These are phyloP conservation scores for Piliocolobus tephrosceles DNA, from an alignment of 2,113 vertebrate genomes.

Conservation along the genomic window DNA sequence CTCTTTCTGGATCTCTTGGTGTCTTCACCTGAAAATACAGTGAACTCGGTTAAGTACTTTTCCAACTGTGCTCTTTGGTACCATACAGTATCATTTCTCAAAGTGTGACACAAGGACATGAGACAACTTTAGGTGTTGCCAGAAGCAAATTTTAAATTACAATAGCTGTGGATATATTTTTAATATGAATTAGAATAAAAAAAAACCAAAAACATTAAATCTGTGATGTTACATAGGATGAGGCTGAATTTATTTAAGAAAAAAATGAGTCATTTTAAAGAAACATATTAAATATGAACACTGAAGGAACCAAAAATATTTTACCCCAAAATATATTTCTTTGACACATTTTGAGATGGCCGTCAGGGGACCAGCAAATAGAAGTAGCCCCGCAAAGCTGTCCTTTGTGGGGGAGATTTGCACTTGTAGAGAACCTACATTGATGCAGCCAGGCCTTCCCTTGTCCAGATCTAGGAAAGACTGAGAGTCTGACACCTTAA, in stretches of 20 bases:
- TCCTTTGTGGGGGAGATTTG: not conserved
- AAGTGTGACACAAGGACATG: not conserved
- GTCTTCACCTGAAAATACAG: not conserved
- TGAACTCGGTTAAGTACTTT: conserved; percentile 3
- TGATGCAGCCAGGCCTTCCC: not conserved
- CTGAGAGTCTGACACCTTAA: not conserved
- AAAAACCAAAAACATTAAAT: not conserved
- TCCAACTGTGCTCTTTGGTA: not conserved
- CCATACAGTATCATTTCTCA: not conserved
- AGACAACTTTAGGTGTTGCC: not conserved
- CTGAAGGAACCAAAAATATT: not conserved
- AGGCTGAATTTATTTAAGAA: conserved; percentile 28
- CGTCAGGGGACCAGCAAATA: not conserved
- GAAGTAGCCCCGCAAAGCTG: not conserved
- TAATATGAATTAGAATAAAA: conserved; percentile 43
- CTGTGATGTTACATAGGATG: not conserved
- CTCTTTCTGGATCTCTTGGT: not conserved
- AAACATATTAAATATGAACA: not conserved
- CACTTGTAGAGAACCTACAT: not conserved
- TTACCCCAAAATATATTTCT: not conserved
- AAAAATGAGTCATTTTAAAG: conserved; percentile 19
- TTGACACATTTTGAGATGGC: not conserved
- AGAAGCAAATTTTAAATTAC: conserved; percentile 43
- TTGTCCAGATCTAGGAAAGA: not conserved
- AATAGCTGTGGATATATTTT: not conserved